These are phyloP conservation scores for Ctenopoma kingsleyae DNA, from an alignment of 2,797 vertebrate species.

Conservation along the genomic window DNA sequence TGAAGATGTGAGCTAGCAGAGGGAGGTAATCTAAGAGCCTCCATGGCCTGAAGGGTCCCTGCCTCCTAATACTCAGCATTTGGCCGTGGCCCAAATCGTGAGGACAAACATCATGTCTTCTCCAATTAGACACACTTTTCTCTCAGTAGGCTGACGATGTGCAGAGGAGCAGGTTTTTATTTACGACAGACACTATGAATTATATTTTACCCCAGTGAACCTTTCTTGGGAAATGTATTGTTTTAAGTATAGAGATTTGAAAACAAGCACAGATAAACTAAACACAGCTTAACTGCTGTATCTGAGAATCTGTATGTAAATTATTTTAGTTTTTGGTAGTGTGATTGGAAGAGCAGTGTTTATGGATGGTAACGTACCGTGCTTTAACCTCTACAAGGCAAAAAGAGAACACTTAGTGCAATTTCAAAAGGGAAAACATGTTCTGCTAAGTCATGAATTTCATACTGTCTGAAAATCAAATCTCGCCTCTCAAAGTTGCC, in stretches of 20 bases:
- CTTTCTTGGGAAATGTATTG: not conserved
- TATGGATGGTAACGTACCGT: constrained; percentile 4
- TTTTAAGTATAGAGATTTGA: constrained; percentile 4
- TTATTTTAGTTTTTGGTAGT: not conserved
- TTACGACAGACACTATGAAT: constrained; percentile 9
- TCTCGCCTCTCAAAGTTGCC: constrained; percentile 24
- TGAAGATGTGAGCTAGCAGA: constrained; percentile 78
- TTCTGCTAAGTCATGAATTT: constrained; percentile 43
- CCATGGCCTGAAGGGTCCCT: constrained; percentile 73
- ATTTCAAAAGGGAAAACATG: constrained; percentile 37
- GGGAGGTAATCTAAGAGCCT: constrained; percentile 82
- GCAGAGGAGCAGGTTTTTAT: not conserved
- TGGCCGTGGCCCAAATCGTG: constrained; percentile 81
- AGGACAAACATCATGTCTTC: constrained; percentile 84
- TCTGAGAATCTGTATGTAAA: constrained; percentile 3
- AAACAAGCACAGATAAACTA: constrained; percentile 1
- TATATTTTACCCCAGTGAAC: not conserved
- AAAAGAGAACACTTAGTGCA: not conserved
- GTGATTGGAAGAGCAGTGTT: constrained; percentile 7
- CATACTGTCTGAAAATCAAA: constrained; percentile 38
- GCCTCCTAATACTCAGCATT: constrained; percentile 77
- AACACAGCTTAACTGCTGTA: not conserved
- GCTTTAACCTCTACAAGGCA: constrained; percentile 17
- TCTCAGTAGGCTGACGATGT: constrained; percentile 38
- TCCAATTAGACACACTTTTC: constrained; percentile 78